Base-by-base conservation (phyloP, 1,140 invertebrate species). In the Diabrotica virgifera region DNA sequence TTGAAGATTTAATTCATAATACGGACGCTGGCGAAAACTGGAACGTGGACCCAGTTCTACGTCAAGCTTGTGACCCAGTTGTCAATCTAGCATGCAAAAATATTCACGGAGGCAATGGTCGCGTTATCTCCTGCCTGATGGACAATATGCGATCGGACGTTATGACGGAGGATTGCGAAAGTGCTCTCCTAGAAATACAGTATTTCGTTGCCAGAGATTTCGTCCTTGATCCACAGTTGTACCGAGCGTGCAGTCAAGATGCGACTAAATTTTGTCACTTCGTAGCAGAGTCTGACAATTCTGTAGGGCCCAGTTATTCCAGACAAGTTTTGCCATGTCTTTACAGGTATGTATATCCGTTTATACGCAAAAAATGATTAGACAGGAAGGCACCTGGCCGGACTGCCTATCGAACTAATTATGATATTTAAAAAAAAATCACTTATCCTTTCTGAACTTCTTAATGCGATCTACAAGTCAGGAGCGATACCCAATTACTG, bases 131-230 rank as follows among this genome's bases (percentile, higher is more conserved):
- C 13, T 99, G 97, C 79, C 83, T 99, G 9, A 93, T 98, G 89
- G 92, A 96, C 69, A 90, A 95, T 77, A 81, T 98, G 40, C 40
- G 92, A 50, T 89, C 90, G 0, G 85, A 87, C 51, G 80, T 86
- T 57, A 98, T 99, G 96, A 90, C 86, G 2, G 86, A 87, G 62
- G 87, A 90, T 12, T 99, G 97, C 82, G 93, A 97, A 82, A 86
- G 91, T 59, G 90, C 93, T 24, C 81, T 99, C 36, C 82, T 98
- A 13, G 94, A 98, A 82, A 96, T 99, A 74, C 96, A 99, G 75
- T 99, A 97, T 79, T 99, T 99, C 81, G 87, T 98, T 57, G 90
- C 94, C 0, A 86, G 97, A 71, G 94, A 98, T 82, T 99, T 94
- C 74, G 94, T 92, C 76, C 79, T 99, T 52, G 96, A 99, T 82